phyloP scores from a whole-genome alignment of 2,797 vertebrate species.

The Sebastes cheni region DNA sequence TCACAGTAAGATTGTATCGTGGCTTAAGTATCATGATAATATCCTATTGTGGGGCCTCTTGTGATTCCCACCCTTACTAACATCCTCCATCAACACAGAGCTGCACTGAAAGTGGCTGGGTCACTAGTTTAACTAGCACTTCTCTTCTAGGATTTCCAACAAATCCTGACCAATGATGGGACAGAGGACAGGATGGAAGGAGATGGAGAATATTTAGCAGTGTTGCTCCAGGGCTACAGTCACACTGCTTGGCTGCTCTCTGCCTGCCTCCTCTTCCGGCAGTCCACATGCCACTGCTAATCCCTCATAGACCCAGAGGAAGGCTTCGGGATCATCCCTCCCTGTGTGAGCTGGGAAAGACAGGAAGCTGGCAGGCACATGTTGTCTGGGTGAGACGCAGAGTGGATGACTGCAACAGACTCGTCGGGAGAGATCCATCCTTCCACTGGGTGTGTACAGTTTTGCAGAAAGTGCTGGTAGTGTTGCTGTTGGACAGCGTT shows the following conservation, averaged over 20 bases:
- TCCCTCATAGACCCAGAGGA: slow-evolving; percentile 52
- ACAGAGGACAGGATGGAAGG: neutral
- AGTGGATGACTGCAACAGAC: slow-evolving; percentile 24
- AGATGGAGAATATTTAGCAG: neutral
- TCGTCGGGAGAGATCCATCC: slow-evolving; percentile 18
- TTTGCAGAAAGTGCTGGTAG: slow-evolving; percentile 6
- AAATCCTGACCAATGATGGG: neutral
- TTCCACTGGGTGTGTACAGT: slow-evolving; percentile 22
- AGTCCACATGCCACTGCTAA: slow-evolving; percentile 55
- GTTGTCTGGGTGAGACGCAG: slow-evolving; percentile 29
- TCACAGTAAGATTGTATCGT: too few relatives aligned
- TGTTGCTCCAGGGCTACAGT: slow-evolving; percentile 20
- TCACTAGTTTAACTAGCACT: neutral
- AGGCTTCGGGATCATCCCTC: slow-evolving; percentile 44
- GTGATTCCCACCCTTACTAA: neutral
- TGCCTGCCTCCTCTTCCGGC: slow-evolving; percentile 40
- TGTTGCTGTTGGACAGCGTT: slow-evolving; percentile 51
- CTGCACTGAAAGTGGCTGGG: neutral
- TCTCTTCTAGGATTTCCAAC: neutral
- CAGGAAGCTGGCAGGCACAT: slow-evolving; percentile 44
- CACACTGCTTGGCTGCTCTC: slow-evolving; percentile 31
- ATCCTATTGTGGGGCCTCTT: too few relatives aligned
- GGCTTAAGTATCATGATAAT: too few relatives aligned
- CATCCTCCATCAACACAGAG: neutral
- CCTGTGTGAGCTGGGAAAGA: slow-evolving; percentile 43